phyloP scores from a whole-genome alignment of 2,113 vertebrate species.

The Rhineura floridana region DNA sequence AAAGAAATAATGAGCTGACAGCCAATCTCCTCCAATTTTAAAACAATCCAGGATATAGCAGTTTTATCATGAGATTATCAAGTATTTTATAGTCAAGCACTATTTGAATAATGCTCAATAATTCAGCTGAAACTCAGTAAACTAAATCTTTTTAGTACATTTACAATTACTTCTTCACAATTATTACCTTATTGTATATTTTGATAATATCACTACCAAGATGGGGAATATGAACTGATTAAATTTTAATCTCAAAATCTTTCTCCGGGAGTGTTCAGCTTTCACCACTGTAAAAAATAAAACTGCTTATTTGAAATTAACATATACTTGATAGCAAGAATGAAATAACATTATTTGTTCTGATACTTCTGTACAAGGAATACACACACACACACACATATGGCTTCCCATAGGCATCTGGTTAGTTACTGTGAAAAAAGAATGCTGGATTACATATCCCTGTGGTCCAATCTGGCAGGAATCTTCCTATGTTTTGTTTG shows the following conservation, averaged over 20 bases:
- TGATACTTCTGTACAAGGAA: neutral
- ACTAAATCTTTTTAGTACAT: conserved; percentile 9
- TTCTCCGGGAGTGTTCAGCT: conserved; percentile 7
- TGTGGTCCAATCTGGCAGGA: too few species aligned
- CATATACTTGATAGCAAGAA: neutral
- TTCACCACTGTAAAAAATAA: conserved; percentile 47
- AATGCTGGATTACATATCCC: too few species aligned
- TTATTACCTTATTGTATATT: conserved; percentile 20
- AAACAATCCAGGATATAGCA: neutral
- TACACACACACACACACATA: too few species aligned
- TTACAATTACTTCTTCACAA: conserved; percentile 17
- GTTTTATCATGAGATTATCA: neutral
- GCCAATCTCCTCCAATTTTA: neutral
- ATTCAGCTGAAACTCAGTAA: conserved; percentile 30
- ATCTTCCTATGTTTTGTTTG: too few species aligned
- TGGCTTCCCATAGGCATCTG: too few species aligned
- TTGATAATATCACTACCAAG: conserved; percentile 36
- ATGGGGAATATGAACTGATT: conserved; percentile 28
- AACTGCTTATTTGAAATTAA: neutral
- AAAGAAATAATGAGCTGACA: conserved; percentile 2
- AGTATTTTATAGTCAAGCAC: neutral
- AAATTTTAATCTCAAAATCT: conserved; percentile 44
- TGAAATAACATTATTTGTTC: neutral
- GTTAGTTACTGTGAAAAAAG: too few species aligned
- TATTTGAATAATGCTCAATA: conserved; percentile 21